These are phyloP conservation scores for Lepidiolamprologus cunningtoni DNA, from an alignment of 2,113 vertebrate genomes.

Conservation along the genomic window DNA sequence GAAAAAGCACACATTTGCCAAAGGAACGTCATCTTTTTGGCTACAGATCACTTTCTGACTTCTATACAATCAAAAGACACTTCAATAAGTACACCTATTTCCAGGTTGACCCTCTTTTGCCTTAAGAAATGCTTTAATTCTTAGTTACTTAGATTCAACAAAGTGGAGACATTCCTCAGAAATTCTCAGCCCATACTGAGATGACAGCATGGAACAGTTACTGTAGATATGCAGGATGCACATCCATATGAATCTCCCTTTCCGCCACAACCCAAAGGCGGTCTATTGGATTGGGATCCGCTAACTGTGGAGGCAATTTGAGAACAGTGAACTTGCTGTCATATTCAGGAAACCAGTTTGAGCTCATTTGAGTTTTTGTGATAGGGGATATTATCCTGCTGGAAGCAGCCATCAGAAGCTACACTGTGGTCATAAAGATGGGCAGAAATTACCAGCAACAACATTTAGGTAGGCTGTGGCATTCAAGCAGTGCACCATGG, in stretches of 20 bases:
- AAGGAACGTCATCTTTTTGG: neutral
- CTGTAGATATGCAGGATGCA: neutral
- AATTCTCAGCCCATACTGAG: neutral
- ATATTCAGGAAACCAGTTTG: neutral
- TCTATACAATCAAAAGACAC: fast-evolving
- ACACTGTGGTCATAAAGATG: neutral
- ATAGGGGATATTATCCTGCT: neutral
- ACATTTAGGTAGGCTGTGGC: neutral
- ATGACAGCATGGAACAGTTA: neutral
- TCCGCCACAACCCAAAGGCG: neutral
- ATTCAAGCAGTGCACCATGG: neutral
- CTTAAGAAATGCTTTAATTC: neutral
- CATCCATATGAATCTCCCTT: neutral
- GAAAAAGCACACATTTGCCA: neutral
- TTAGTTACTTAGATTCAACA: neutral
- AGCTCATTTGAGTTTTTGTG: neutral
- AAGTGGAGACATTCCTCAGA: neutral
- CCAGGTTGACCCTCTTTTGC: neutral
- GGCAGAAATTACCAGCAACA: neutral
- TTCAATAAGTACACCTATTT: neutral
- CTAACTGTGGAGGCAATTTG: neutral
- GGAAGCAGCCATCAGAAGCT: neutral
- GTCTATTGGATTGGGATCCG: neutral
- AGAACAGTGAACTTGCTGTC: neutral
- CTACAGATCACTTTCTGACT: neutral